Percentiles rank a stretch among this genome's conserved stretches.
Evolutionary conservation across 2,797 vertebrate genomes (phyloP).

Genomic region (Sebastes steindachneri): DNA sequence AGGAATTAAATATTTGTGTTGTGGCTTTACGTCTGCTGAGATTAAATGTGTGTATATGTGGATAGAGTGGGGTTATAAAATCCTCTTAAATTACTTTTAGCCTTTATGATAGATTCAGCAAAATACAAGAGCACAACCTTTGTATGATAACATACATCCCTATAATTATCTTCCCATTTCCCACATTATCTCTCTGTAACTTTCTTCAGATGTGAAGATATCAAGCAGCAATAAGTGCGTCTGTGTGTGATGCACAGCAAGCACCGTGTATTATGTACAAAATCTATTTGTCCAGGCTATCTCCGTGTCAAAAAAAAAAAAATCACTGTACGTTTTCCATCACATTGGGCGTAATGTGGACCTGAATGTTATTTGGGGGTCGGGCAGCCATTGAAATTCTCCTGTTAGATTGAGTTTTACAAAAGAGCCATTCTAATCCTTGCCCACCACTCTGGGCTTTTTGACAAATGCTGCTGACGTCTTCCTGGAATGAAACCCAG

Average conservation of each 20-base stretch:
- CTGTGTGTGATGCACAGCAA: conserved; percentile 36
- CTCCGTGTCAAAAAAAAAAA: conserved; percentile 62
- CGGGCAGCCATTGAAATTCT: conserved; percentile 59
- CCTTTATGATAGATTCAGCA: conserved; percentile 2
- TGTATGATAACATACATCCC: conserved; percentile 5
- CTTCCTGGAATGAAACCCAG: conserved; percentile 82
- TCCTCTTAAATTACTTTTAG: neutral
- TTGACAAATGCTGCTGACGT: conserved; percentile 86
- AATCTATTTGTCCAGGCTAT: conserved; percentile 50
- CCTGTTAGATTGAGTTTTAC: conserved; percentile 75
- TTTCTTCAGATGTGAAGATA: conserved; percentile 22
- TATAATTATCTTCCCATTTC: conserved; percentile 15
- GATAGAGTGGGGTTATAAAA: neutral
- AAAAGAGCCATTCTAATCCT: conserved; percentile 83
- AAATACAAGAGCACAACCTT: conserved; percentile 2
- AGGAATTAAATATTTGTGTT: conserved; percentile 22
- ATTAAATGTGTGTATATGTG: neutral
- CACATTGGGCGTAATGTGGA: conserved; percentile 21
- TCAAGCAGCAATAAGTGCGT: conserved; percentile 13
- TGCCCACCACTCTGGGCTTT: conserved; percentile 73
- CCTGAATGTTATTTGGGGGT: conserved; percentile 57
- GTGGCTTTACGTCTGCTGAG: neutral
- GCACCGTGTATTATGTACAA: conserved; percentile 12
- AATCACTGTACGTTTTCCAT: conserved; percentile 42
- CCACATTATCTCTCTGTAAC: neutral